These are phyloP conservation scores for Tachina lurida DNA, from an alignment of 2,888 invertebrate species.

Conservation along the genomic window DNA sequence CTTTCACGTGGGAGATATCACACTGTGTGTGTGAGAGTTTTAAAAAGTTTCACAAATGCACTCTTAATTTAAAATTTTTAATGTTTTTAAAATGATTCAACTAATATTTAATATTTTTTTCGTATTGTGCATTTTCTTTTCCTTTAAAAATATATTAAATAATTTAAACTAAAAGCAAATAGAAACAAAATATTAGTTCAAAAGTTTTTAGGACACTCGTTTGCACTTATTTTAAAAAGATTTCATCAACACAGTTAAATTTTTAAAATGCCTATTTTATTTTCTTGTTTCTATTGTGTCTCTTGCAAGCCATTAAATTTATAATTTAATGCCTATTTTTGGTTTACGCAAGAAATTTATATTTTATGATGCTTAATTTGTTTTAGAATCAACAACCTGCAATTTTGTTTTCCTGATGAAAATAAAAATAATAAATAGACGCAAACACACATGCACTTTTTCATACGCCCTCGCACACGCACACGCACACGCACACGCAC, in stretches of 20 bases:
- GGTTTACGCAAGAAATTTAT: constrained; percentile 16
- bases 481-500: too few relatives aligned
- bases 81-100: too few relatives aligned
- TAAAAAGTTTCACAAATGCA: too few relatives aligned
- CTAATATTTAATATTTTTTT: too few relatives aligned
- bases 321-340: background rate
- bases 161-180: constrained; percentile 2
- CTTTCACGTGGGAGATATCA: too few relatives aligned
- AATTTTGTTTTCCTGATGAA: constrained; percentile 16
- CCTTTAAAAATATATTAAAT: background rate
- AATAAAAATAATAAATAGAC: background rate
- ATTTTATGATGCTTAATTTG: constrained; percentile 36
- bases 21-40: too few relatives aligned
- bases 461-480: background rate
- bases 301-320: background rate
- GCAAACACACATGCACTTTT: background rate
- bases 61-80: too few relatives aligned
- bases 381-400: constrained; percentile 51
- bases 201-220: too few relatives aligned
- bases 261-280: background rate
- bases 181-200: background rate
- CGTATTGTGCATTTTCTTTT: too few relatives aligned
- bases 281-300: background rate
- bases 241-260: constrained; percentile 6
- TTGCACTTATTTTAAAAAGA: background rate